Percentiles rank a stretch among this genome's conserved stretches.
phyloP scores from a whole-genome alignment of 2,888 invertebrate species.

The Prosopocoilus inquinatus region DNA sequence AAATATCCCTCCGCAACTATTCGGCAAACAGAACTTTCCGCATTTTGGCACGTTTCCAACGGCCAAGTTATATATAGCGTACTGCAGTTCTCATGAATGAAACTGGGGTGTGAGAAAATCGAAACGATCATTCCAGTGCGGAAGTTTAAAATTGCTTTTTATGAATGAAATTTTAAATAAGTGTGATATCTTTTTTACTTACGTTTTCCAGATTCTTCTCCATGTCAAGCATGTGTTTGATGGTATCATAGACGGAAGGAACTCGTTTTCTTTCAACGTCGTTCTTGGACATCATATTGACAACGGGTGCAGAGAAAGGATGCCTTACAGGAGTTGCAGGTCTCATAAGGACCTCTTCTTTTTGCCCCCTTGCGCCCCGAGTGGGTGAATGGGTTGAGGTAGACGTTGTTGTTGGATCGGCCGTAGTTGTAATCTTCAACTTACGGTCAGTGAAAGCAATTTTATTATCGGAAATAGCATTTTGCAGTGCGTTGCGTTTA shows the following conservation, averaged over 20 bases:
- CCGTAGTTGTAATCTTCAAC: slow-evolving; percentile 6
- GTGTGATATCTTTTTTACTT: slow-evolving; percentile 43
- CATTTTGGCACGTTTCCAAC: slow-evolving; percentile 6
- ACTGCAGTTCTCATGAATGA: slow-evolving; percentile 25
- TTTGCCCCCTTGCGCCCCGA: slow-evolving; percentile 51
- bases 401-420: neutral
- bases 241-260: slow-evolving; percentile 57
- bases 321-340: slow-evolving; percentile 57
- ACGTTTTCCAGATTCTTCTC: slow-evolving; percentile 58
- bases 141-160: slow-evolving; percentile 7
- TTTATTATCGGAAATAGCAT: too few relatives aligned
- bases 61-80: slow-evolving; percentile 13
- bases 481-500: slow-evolving; percentile 42
- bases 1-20: neutral
- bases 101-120: slow-evolving; percentile 32
- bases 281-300: slow-evolving; percentile 51
- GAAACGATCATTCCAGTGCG: slow-evolving; percentile 17
- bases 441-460: slow-evolving; percentile 32
- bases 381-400: neutral
- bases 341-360: slow-evolving; percentile 63
- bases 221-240: slow-evolving; percentile 57
- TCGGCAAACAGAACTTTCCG: neutral
- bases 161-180: slow-evolving; percentile 20
- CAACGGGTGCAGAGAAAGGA: slow-evolving; percentile 56
- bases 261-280: slow-evolving; percentile 42